Base-by-base conservation (phyloP, 2,113 vertebrate species). In the Maccullochella peelii region DNA sequence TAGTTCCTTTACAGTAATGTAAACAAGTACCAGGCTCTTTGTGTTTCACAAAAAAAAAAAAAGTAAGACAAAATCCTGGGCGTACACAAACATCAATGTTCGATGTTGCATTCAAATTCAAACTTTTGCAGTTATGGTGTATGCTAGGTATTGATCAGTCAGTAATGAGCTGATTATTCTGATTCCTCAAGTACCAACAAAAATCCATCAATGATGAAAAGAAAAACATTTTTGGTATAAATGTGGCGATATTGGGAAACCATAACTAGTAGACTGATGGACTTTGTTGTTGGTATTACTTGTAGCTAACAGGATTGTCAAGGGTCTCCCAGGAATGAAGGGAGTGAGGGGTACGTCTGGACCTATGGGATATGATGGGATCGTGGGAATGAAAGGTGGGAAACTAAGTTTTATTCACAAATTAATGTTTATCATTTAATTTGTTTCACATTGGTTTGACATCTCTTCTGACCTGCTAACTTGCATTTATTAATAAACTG, bases 301-400 rank as follows among this genome's bases (percentile, higher is more conserved):
- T 67, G 2, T 42, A 93, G 93, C 52, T 49, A 82, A 85, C 36
- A 89, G 36, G 52, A 49, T 84, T 8, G 68, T 12, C 21, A 92
- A 88, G 73, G 94, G 91, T 54, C 40, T 47, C 1, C 87, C 90
- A 50, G 94, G 92, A 71, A 18, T 30, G 9, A 92, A 93, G 74
- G 94, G 94, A 42, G 4, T 57, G 30, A 88, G 8, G 63, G 94
- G 94, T 54, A 2, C 8, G 0, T 33, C 47, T 72, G 94, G 94
- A 62, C 59, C 11, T 2, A 15, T 0, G 0, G 94, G 94, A 63
- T 44, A 91, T 73, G 30, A 71, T 15, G 94, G 94, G 6, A 0
- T 0, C 1, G 67, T 40, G 81, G 94, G 94, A 85, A 71, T 50
- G n/a, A 92, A 93, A 94, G 94, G 94, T 92, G 47, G 40, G 85